These are phyloP conservation scores for Xylota sylvarum DNA, from an alignment of 2,888 invertebrate species.

Conservation along the genomic window DNA sequence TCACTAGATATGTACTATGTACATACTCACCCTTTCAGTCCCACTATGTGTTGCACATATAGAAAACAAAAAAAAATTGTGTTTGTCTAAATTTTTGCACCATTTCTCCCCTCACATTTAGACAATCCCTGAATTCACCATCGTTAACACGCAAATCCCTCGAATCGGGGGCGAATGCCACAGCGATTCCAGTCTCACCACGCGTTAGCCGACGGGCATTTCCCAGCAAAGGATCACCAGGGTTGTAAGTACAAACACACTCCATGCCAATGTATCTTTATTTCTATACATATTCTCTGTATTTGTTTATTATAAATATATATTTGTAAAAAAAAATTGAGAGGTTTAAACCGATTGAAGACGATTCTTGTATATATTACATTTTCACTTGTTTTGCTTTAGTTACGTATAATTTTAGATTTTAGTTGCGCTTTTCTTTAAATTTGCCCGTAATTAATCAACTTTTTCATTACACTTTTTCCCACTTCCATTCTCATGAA, in stretches of 20 bases:
- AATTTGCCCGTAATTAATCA: conserved; percentile 27
- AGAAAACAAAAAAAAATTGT: conserved; percentile 17
- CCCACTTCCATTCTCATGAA: conserved; percentile 38
- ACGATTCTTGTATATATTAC: conserved; percentile 64
- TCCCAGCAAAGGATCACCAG: conserved; percentile 80
- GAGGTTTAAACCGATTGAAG: conserved; percentile 67
- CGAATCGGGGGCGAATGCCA: conserved; percentile 55
- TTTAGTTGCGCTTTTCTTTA: conserved; percentile 32
- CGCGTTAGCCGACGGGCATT: conserved; percentile 79
- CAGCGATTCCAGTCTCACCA: conserved; percentile 79
- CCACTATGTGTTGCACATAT: conserved; percentile 25
- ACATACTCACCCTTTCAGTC: not conserved
- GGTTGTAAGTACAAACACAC: conserved; percentile 80
- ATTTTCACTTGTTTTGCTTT: conserved; percentile 54
- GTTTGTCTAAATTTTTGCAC: conserved; percentile 47
- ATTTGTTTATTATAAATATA: conserved; percentile 8
- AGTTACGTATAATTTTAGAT: conserved; percentile 13
- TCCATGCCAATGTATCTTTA: conserved; percentile 12
- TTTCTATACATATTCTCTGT: conserved; percentile 7
- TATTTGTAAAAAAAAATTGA: conserved; percentile 63
- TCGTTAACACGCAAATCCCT: conserved; percentile 79
- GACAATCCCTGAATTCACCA: conserved; percentile 80
- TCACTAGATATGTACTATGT: conserved; percentile 44
- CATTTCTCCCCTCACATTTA: conserved; percentile 52
- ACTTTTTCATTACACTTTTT: conserved; percentile 5